Evolutionary conservation across 1,140 invertebrate genomes (phyloP), one percentile per base, ranked within the genome.

Genomic region (Drosophila miranda): DNA sequence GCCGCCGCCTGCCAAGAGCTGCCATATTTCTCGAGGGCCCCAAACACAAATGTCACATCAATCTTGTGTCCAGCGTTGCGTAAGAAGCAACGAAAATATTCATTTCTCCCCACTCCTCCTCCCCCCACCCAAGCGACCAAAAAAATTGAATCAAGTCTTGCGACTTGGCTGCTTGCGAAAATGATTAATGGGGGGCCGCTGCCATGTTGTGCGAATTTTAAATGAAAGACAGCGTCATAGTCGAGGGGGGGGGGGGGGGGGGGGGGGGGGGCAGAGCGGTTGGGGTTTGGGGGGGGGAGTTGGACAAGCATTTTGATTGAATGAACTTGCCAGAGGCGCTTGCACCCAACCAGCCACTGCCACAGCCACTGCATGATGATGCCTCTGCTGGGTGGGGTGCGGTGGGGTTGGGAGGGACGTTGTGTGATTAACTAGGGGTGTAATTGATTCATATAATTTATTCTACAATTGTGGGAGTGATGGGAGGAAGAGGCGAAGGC

Each of bases 61-160:
- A 87, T 86, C 81, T 86, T 86, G 58, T 66, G 82, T 75, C 81
- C 81, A 86, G 82, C 78, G 81, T 86, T 86, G 81, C 82, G 77
- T 86, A 81, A 87, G 73, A 77, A 77, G 74, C 57, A 86, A 86
- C 56, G 77, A 86, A 86, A 86, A 86, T 86, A 86, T 86, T 86
- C 81, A 86, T 86, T 86, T 84, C 19, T 44, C 9, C 30, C 49
- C 9, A 16, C 38, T 8, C 23, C 23, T 0, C 23, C 23, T 2
- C 23, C 23, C 2, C 23, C 23, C 16, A 16, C 16, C 16, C 0
- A 4, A 26, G 23, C 23, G 0, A 42, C 14, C 14, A 30, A 28
- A 56, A 70, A 60, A 80, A 70, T 67, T 69, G 62, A 86, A 78
- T 81, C 81, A 86, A 81, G 81, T 87, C 71, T 77, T 61, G 51